phyloP scores from a whole-genome alignment of 2,888 invertebrate species.

The Hymenopus coronatus region DNA sequence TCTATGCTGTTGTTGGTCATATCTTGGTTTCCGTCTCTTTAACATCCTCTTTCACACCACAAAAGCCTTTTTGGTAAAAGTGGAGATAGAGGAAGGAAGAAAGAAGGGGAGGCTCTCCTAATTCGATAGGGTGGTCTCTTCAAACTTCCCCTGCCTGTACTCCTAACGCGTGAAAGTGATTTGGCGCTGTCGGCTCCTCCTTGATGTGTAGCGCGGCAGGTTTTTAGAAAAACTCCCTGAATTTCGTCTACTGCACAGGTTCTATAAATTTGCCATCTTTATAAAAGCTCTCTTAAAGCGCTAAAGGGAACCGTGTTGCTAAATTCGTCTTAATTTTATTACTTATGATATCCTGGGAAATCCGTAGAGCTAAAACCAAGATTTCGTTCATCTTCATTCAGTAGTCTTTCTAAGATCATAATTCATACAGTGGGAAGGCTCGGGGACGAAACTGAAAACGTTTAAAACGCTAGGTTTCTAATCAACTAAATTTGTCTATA shows the following conservation, averaged over 20 bases:
- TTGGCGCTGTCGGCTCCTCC: neutral
- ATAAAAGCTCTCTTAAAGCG: too few species aligned
- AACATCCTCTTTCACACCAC: constrained; percentile 2
- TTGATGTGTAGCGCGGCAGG: neutral
- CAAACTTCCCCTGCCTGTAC: neutral
- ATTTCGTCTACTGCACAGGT: neutral
- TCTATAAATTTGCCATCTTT: neutral
- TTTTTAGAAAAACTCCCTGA: neutral
- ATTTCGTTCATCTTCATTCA: too few species aligned
- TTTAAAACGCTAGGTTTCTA: too few species aligned
- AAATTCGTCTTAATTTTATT: too few species aligned
- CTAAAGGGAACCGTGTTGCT: too few species aligned
- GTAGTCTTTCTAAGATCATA: too few species aligned
- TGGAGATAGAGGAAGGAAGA: neutral
- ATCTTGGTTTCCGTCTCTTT: neutral
- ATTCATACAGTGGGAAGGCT: too few species aligned
- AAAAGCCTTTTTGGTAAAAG: neutral
- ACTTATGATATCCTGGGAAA: too few species aligned
- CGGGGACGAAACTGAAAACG: too few species aligned
- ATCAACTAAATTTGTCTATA: too few species aligned
- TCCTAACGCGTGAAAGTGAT: constrained; percentile 3
- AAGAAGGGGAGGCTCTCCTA: neutral
- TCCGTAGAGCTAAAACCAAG: too few species aligned
- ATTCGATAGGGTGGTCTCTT: constrained; percentile 12
- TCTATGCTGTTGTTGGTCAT: neutral